Evolutionary conservation across 2,113 vertebrate species (phyloP), one percentile per base, ranked within the genome.

Genomic region (Hemicordylus capensis): DNA sequence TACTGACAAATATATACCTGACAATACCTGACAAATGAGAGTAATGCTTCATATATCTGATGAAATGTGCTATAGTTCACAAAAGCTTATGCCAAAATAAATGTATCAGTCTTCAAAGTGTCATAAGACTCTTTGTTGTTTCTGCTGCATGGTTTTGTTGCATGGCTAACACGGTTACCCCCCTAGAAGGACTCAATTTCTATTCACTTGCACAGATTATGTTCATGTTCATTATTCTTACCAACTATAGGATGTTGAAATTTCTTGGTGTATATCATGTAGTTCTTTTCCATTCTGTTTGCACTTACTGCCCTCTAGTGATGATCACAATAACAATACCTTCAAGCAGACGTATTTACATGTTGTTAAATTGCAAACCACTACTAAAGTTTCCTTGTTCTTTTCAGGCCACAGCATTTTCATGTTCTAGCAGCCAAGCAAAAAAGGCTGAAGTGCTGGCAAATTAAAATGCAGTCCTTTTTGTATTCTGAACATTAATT

Each of bases 241-340:
- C 70, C 26, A 63, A 6, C 2, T 28, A 6, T 58, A 9, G 39
- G 20, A 20, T 4, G 3, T 37, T 15, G 31, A 19, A 56, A 70
- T 74, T 37, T 42, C 0, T 1, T 56, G 26, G 42, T 67, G 44
- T 37, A 59, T 46, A 66, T 83, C 2, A 56, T 0, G 0, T 24
- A 81, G 63, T 76, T 72, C 76, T n/a, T 31, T n/a, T 48, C 34
- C 61, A 83, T 90, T 89, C 8, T 80, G 72, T 88, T 95, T 94
- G 93, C 64, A 76, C 86, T 93, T 93, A 95, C 93, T 94, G 96
- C 96, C 96, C 95, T 93, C 96, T 97, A 96, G 95, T 70, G 96
- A 85, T 46, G 84, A n/a, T n/a, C n/a, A 44, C 1, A 34, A 3
- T 87, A 39, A 15, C 46, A 28, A 54, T 39, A 84, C 6, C 69